phyloP scores from a whole-genome alignment of 2,113 vertebrate genomes.

The Microcebus jonahi region DNA sequence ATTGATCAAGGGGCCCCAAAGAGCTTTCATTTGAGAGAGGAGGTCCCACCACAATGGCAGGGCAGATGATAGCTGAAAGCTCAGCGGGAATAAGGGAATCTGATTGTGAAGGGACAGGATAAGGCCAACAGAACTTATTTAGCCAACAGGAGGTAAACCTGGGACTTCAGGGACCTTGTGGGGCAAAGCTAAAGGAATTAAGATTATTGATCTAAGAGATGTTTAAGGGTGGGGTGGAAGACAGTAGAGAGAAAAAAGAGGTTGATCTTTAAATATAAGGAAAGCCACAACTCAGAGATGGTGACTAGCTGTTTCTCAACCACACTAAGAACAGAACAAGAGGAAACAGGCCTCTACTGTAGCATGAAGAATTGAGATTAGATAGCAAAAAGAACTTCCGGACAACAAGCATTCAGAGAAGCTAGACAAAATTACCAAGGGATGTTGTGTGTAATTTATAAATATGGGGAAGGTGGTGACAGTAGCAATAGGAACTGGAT shows the following conservation, averaged over 20 bases:
- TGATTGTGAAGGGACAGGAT: neutral
- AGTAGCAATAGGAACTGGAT: slow-evolving; percentile 15
- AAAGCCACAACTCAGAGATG: slow-evolving; percentile 54
- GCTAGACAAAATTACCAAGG: slow-evolving; percentile 39
- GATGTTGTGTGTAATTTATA: slow-evolving; percentile 45
- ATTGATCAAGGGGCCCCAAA: neutral
- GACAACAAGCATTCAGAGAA: slow-evolving; percentile 53
- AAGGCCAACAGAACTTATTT: neutral
- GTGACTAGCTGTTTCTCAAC: slow-evolving; percentile 62
- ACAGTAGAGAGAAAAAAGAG: neutral
- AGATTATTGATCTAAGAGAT: slow-evolving; percentile 11
- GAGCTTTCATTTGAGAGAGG: slow-evolving; percentile 10
- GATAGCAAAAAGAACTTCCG: slow-evolving; percentile 73
- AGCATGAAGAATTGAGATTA: slow-evolving; percentile 72
- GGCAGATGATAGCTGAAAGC: neutral
- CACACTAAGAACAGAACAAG: slow-evolving; percentile 51
- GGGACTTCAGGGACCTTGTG: neutral
- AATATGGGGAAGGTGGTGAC: neutral
- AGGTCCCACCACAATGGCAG: neutral
- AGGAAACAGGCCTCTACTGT: slow-evolving; percentile 67
- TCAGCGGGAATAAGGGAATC: neutral
- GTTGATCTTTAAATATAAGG: slow-evolving; percentile 58
- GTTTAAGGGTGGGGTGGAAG: neutral
- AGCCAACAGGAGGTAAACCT: neutral
- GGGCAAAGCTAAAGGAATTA: slow-evolving; percentile 22